These are phyloP conservation scores for Lepilemur ruficaudatus DNA, from an alignment of 2,797 vertebrate species.

Conservation along the genomic window DNA sequence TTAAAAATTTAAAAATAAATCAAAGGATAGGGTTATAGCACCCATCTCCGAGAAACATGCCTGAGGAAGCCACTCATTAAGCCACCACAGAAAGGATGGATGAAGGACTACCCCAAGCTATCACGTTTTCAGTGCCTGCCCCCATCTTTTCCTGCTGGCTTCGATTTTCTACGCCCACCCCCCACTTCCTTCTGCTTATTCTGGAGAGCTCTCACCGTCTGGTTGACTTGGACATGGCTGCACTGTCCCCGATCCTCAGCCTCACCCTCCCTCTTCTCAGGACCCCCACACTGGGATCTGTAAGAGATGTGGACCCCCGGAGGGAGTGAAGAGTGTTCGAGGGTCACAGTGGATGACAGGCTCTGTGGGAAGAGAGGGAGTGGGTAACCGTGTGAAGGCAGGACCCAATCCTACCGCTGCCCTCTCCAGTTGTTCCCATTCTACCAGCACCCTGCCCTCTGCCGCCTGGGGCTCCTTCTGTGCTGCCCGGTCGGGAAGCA, in stretches of 20 bases:
- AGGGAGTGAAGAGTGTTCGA: conserved; percentile 84
- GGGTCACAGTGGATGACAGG: conserved; percentile 85
- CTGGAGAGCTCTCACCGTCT: conserved; percentile 79
- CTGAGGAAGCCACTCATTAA: neutral
- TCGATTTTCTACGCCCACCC: neutral
- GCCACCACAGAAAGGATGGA: neutral
- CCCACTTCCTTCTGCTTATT: neutral
- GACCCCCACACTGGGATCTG: conserved; percentile 79
- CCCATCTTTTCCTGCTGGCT: neutral
- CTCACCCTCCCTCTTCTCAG: conserved; percentile 42
- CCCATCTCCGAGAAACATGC: neutral
- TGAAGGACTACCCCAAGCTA: neutral
- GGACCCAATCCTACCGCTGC: neutral
- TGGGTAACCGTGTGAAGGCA: neutral
- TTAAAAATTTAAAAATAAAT: neutral
- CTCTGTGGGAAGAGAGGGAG: conserved; percentile 55
- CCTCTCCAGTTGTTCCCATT: neutral
- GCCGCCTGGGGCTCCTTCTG: neutral
- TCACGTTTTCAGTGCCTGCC: neutral
- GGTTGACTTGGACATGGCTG: conserved; percentile 78
- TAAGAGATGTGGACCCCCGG: conserved; percentile 82
- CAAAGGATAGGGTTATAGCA: neutral
- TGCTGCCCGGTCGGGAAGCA: neutral
- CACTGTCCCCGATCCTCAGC: conserved; percentile 79
- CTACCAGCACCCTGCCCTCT: neutral